Conservation (phyloP, 2,888 invertebrate species). For the Lypha dubia region DNA sequence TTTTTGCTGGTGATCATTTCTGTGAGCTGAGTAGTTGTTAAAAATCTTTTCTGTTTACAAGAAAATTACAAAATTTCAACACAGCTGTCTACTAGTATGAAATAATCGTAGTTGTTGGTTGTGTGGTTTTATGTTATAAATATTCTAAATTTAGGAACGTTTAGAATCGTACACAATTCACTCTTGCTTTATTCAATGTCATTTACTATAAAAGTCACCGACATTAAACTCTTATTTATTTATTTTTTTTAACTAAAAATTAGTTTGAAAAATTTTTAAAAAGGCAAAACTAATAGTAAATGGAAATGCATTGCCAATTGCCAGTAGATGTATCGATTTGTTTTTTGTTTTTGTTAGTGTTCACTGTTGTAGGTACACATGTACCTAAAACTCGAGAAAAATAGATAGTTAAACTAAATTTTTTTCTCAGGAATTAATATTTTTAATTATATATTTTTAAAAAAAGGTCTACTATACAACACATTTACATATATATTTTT, state of each 20-base stretch:
- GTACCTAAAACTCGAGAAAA: conserved; percentile 37
- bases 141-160: conserved; percentile 43
- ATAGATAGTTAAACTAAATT: neutral
- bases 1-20: conserved; percentile 6
- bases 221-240: conserved; percentile 65
- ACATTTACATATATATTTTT: too few species aligned
- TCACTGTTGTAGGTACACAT: conserved; percentile 39
- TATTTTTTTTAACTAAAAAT: conserved; percentile 41
- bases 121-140: conserved; percentile 29
- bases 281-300: conserved; percentile 40
- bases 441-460: too few species aligned
- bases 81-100: neutral
- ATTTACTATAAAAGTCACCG: conserved; percentile 70
- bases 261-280: conserved; percentile 14
- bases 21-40: conserved; percentile 27
- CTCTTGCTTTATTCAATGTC: conserved; percentile 68
- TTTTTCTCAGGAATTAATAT: too few species aligned
- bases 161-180: conserved; percentile 47
- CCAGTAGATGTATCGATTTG: conserved; percentile 16
- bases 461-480: too few species aligned
- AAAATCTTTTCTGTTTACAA: conserved; percentile 49
- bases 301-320: conserved; percentile 51
- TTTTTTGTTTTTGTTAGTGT: conserved; percentile 5
- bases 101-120: conserved; percentile 25
- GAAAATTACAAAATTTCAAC: conserved; percentile 57